Evolutionary conservation across 2,113 vertebrate species (phyloP).

Genomic region (Hydrolagus affinis): DNA sequence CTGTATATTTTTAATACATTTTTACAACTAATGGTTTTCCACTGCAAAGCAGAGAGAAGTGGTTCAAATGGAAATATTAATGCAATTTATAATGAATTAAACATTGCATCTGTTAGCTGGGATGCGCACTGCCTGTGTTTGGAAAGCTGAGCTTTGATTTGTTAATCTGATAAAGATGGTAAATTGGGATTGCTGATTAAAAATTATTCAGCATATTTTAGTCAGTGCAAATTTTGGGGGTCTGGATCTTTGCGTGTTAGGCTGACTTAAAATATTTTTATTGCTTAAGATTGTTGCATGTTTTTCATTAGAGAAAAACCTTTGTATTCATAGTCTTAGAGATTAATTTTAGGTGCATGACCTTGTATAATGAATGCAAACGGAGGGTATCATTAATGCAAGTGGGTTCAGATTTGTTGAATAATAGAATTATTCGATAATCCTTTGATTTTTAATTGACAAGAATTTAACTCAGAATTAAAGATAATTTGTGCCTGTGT

Average conservation of each 20-base stretch:
- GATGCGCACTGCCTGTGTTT: conserved; percentile 6
- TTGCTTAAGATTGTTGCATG: background rate
- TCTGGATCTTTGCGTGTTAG: background rate
- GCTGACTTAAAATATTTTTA: background rate
- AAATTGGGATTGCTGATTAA: background rate
- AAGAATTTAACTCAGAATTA: background rate
- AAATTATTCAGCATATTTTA: conserved; percentile 9
- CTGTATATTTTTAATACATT: conserved; percentile 33
- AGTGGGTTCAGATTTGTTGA: background rate
- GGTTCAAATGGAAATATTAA: conserved; percentile 29
- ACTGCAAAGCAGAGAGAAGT: background rate
- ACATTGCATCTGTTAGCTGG: background rate
- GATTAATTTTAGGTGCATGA: background rate
- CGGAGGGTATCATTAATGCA: background rate
- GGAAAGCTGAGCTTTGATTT: background rate
- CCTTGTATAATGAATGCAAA: background rate
- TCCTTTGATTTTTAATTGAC: background rate
- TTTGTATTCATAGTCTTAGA: background rate
- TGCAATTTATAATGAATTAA: conserved; percentile 30
- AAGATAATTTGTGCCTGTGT: background rate
- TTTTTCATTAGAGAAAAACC: background rate
- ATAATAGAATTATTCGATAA: background rate
- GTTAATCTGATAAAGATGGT: conserved; percentile 14
- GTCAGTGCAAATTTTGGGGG: background rate
- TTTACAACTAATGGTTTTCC: conserved; percentile 30